Percentiles rank a stretch among this genome's conserved stretches.
Evolutionary conservation across 2,888 invertebrate genomes (phyloP).

Genomic region (Chamaedrilus cognettii): DNA sequence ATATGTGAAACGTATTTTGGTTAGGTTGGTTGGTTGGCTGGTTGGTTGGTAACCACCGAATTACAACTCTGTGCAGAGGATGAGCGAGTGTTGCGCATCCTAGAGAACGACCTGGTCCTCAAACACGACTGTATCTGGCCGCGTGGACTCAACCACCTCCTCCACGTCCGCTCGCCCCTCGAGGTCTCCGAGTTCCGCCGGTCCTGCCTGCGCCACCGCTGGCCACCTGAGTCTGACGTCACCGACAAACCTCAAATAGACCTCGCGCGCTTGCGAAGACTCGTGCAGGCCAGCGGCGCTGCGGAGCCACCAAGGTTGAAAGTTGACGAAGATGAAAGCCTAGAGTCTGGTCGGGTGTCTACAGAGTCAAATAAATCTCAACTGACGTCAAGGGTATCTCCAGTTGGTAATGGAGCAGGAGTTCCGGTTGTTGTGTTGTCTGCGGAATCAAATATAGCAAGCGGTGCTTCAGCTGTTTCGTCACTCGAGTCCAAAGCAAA

Average conservation of each 20-base stretch:
- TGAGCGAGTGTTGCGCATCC: conserved; percentile 32
- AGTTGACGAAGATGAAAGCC: not conserved
- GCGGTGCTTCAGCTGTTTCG: not conserved
- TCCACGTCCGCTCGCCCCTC: conserved; percentile 35
- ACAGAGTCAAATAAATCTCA: too few relatives aligned
- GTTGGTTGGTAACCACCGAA: too few relatives aligned
- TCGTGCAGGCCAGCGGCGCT: not conserved
- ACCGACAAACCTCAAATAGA: conserved; percentile 15
- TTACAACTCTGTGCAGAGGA: conserved; percentile 35
- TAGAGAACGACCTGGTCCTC: conserved; percentile 40
- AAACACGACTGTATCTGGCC: conserved; percentile 42
- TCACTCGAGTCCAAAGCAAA: not conserved
- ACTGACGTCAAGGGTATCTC: too few relatives aligned
- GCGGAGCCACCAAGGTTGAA: not conserved
- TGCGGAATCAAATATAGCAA: too few relatives aligned
- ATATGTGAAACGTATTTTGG: too few relatives aligned
- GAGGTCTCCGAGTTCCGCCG: conserved; percentile 41
- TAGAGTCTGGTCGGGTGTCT: not conserved
- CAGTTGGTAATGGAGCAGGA: too few relatives aligned
- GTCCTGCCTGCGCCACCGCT: conserved; percentile 36
- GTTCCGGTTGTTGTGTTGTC: too few relatives aligned
- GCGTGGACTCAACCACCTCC: conserved; percentile 39
- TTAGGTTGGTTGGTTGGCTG: too few relatives aligned
- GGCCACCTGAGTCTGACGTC: conserved; percentile 18
- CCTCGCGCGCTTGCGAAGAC: conserved; percentile 14